Percentiles rank a stretch among this genome's conserved stretches.
Conservation (phyloP, 2,113 vertebrate species). For the Genyomyrus donnyi region DNA sequence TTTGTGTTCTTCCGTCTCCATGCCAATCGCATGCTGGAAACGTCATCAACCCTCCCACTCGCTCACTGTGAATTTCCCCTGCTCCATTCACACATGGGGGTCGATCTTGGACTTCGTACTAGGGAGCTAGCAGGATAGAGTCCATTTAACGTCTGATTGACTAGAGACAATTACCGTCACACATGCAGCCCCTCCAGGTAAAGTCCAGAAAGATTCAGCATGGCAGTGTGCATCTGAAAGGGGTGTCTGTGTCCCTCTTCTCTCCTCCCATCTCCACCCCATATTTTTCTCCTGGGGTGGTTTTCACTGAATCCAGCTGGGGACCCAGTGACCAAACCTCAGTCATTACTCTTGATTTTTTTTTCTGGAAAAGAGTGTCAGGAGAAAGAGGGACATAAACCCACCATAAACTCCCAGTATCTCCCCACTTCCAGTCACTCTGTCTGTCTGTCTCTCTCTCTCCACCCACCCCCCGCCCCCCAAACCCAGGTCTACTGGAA, state of each 20-base stretch:
- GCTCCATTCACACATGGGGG: neutral
- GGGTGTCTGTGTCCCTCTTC: neutral
- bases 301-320: neutral
- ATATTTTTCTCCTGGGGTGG: neutral
- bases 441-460: neutral
- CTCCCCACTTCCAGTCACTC: neutral
- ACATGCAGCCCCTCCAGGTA: no score
- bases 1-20: neutral
- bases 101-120: neutral
- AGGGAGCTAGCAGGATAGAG: neutral
- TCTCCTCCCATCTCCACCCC: neutral
- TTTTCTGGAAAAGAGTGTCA: neutral
- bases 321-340: neutral
- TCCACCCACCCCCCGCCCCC: neutral
- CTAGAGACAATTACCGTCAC: neutral
- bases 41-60: neutral
- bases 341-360: neutral
- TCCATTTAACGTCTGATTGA: neutral
- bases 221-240: no score
- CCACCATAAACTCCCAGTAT: neutral
- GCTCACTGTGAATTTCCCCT: neutral
- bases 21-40: neutral
- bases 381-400: neutral
- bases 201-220: no score
- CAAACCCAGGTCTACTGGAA: slow-evolving; percentile 67